Evolutionary conservation across 2,797 vertebrate species (phyloP).

Genomic region (Xenentodon cancila): DNA sequence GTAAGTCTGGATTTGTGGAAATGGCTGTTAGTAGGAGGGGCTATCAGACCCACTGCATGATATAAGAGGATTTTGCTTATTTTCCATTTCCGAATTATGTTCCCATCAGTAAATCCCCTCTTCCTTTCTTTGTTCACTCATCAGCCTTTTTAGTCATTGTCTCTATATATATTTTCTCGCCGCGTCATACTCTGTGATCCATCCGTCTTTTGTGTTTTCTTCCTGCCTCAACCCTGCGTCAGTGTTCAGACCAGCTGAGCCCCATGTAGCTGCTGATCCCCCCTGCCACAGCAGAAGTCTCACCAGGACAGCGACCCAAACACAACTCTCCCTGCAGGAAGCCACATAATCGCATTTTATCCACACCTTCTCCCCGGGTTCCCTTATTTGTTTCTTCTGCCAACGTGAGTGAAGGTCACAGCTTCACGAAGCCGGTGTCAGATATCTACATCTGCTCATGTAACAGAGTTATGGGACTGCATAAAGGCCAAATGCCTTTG

Average conservation of each 20-base stretch:
- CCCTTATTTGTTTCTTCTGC: too few species aligned
- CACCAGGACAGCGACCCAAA: conserved; percentile 13
- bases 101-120: background rate
- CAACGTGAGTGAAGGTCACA: conserved; percentile 8
- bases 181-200: conserved; percentile 29
- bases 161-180: background rate
- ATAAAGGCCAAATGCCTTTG: background rate
- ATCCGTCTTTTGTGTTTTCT: conserved; percentile 42
- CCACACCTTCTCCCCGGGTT: background rate
- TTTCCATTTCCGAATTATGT: too few species aligned
- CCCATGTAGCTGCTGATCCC: conserved; percentile 33
- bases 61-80: too few species aligned
- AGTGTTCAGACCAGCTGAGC: conserved; percentile 56
- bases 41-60: too few species aligned
- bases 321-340: conserved; percentile 24
- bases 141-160: background rate
- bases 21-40: too few species aligned
- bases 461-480: background rate
- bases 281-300: conserved; percentile 11
- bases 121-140: background rate
- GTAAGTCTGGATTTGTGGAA: too few species aligned
- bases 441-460: conserved; percentile 13
- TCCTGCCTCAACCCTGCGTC: conserved; percentile 19
- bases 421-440: conserved; percentile 6
- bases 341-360: conserved; percentile 14